phyloP scores from a whole-genome alignment of 2,888 invertebrate species.

The Sarcophaga variegata region DNA sequence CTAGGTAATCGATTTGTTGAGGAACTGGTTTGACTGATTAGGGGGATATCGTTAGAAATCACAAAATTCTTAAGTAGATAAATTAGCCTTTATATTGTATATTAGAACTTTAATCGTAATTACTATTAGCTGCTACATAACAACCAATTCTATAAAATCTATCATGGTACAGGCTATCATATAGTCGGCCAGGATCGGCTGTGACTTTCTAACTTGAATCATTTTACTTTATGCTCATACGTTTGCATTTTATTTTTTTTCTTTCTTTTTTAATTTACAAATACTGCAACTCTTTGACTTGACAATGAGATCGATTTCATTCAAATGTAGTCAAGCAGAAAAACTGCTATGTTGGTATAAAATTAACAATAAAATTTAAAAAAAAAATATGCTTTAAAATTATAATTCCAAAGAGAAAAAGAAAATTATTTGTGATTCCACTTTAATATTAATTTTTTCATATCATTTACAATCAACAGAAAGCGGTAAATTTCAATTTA shows the following conservation, averaged over 20 bases:
- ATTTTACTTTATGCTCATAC: neutral
- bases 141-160: too few relatives aligned
- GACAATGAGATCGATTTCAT: constrained; percentile 75
- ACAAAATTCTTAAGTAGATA: too few relatives aligned
- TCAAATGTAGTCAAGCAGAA: constrained; percentile 75
- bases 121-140: too few relatives aligned
- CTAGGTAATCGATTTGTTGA: too few relatives aligned
- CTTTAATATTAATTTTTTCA: neutral
- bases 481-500: constrained; percentile 29
- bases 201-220: neutral
- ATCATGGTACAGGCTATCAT: too few relatives aligned
- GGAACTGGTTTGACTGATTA: too few relatives aligned
- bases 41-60: too few relatives aligned
- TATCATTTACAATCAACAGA: constrained; percentile 14
- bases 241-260: constrained; percentile 36
- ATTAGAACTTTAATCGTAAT: too few relatives aligned
- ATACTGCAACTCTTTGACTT: constrained; percentile 58
- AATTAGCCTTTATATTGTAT: too few relatives aligned
- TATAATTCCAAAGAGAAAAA: constrained; percentile 13
- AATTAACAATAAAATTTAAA: constrained; percentile 24
- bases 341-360: constrained; percentile 75
- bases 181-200: too few relatives aligned
- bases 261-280: constrained; percentile 46
- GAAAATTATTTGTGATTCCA: constrained; percentile 26
- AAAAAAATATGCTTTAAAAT: neutral